Evolutionary conservation across 2,113 vertebrate species (phyloP).

Genomic region (Heterocephalus glaber): DNA sequence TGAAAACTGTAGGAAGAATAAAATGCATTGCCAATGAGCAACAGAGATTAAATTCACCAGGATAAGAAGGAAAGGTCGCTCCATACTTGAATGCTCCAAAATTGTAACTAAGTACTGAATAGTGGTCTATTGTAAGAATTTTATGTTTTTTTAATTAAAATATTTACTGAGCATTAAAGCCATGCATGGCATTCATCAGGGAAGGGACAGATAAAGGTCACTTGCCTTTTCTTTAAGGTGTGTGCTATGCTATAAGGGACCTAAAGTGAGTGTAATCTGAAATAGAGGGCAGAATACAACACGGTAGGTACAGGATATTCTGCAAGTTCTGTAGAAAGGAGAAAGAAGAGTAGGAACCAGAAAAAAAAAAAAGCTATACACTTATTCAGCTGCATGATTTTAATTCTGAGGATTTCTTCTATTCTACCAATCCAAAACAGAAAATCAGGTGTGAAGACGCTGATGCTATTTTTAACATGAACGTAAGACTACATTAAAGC

Average conservation of each 20-base stretch:
- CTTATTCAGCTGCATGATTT: not conserved
- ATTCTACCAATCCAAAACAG: not conserved
- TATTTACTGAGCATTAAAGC: constrained; percentile 14
- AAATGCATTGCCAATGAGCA: not conserved
- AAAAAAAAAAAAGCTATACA: not conserved
- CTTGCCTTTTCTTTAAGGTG: not conserved
- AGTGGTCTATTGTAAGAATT: not conserved
- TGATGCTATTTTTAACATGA: constrained; percentile 30
- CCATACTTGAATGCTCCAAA: not conserved
- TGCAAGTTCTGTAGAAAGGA: not conserved
- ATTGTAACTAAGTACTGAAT: not conserved
- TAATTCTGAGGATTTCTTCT: not conserved
- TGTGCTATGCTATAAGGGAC: not conserved
- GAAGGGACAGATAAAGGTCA: not conserved
- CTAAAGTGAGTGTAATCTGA: not conserved
- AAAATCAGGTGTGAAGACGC: not conserved
- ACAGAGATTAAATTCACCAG: not conserved
- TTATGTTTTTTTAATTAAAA: not conserved
- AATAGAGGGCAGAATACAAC: not conserved
- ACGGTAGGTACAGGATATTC: not conserved
- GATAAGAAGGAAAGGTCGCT: not conserved
- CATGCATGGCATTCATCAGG: not conserved
- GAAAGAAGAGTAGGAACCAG: not conserved
- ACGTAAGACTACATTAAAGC: constrained; percentile 21
- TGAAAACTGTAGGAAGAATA: not conserved